Base-by-base conservation (phyloP, 23 tunicate species). In the Halocynthia roretzi region DNA sequence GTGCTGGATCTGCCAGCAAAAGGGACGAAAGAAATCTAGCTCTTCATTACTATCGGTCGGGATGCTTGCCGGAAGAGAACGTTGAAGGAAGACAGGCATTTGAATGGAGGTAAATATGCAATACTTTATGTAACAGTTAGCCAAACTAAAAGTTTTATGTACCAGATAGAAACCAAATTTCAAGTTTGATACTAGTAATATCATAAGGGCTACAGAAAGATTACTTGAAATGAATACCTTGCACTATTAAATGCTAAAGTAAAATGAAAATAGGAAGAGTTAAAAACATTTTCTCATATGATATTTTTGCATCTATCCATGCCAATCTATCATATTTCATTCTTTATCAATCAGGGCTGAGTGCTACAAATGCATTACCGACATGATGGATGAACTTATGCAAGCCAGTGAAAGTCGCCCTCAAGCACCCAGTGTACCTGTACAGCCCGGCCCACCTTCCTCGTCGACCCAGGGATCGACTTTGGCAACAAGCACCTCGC, bases 351-450 rank as follows among this genome's bases (percentile, higher is more conserved):
- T 17, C 85, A 92, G 98, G 69, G 76, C 76, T 57, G 85, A 77
- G 19, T 92, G 98, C 52, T 92, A 92, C 87, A 86, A 86, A 54
- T 76, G 76, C 75, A 80, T 92, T 75, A 86, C 84, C 54, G 92
- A 86, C 62, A 92, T 92, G 85, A 18, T 92, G 70, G 87, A 92
- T 54, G 87, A 86, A 6, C 78, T 92, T 48, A 78, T 87, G 81
- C 8, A 50, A 50, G 83, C 86, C 6, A 74, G 78, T 8, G 92
- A 79, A 53, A 73, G 81, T 7, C 80, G 62, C n/a, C 84, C 86
- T 5, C 92, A 86, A 61, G 62, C 87, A 9, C 98, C 98, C 7
- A 92, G 98, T 70, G 87, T 92, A 40, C 98, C 98, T 2, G 54
- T 78, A 6, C 62, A 72, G 49, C 98, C 87, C 0, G 92, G 98